A percentile compares a stretch with the other conserved stretches of the same genome.
Evolutionary conservation across 1,140 invertebrate species (phyloP).

Genomic region (Acromyrmex heyeri): DNA sequence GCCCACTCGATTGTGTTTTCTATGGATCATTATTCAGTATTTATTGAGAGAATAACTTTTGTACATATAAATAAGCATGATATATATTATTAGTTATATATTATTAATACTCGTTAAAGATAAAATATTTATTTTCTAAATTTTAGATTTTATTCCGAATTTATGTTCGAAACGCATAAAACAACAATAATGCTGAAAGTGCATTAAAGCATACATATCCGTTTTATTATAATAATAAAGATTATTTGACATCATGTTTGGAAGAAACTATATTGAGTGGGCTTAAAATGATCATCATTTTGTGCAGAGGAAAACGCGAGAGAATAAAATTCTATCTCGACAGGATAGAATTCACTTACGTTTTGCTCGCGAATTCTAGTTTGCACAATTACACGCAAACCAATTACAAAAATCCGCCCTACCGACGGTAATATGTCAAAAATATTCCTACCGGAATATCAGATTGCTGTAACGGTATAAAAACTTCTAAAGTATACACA

Average conservation of each 20-base stretch:
- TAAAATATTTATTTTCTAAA: constrained; percentile 10
- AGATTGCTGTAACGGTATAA: constrained; percentile 76
- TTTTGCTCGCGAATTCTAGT: constrained; percentile 63
- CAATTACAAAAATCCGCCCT: constrained; percentile 81
- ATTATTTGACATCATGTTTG: background rate
- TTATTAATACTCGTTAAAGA: constrained; percentile 3
- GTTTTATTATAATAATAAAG: background rate
- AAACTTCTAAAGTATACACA: constrained; percentile 76
- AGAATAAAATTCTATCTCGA: background rate
- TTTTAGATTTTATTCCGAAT: background rate
- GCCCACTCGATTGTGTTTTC: constrained; percentile 72
- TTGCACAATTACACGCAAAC: constrained; percentile 69
- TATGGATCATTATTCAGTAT: constrained; percentile 31
- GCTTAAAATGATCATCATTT: constrained; percentile 62
- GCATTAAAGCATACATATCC: constrained; percentile 2
- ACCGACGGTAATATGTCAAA: constrained; percentile 76
- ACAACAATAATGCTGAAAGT: constrained; percentile 1
- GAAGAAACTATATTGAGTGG: constrained; percentile 61
- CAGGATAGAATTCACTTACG: background rate
- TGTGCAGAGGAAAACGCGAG: constrained; percentile 54
- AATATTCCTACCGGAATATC: constrained; percentile 81
- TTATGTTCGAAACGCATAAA: background rate
- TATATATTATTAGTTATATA: constrained; percentile 35
- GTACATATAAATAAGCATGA: background rate
- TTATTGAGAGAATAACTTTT: background rate